These are phyloP conservation scores for Puntigrus tetrazona DNA, from an alignment of 2,113 vertebrate genomes.

Conservation along the genomic window DNA sequence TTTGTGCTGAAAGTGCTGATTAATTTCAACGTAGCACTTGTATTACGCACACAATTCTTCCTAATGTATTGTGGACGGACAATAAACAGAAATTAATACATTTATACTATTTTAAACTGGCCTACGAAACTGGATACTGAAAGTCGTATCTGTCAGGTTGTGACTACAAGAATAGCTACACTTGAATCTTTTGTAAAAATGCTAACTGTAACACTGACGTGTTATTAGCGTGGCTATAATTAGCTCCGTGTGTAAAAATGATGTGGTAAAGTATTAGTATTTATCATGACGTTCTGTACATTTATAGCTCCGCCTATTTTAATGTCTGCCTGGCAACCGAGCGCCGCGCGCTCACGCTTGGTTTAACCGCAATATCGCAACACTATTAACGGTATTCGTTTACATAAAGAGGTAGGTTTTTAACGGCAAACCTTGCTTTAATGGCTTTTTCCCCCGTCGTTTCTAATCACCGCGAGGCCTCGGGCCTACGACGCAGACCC, in stretches of 20 bases:
- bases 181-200: background rate
- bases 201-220: background rate
- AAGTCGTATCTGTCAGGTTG: background rate
- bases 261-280: background rate
- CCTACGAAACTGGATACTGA: background rate
- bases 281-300: background rate
- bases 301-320: background rate
- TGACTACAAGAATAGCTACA: background rate
- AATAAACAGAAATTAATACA: background rate
- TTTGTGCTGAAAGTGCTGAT: background rate
- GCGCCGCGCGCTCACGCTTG: background rate
- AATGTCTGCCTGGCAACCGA: slow-evolving; percentile 25
- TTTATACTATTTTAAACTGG: background rate
- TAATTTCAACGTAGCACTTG: background rate
- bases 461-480: background rate
- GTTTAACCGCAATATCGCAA: background rate
- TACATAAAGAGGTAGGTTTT: background rate
- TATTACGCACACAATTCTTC: background rate
- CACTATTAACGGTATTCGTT: background rate
- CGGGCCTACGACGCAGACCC: slow-evolving; percentile 49
- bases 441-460: background rate
- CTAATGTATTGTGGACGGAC: background rate
- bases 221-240: background rate
- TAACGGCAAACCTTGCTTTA: background rate
- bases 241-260: background rate